Base-by-base conservation (phyloP, 2,113 vertebrate species). In the Cnemophilus loriae region DNA sequence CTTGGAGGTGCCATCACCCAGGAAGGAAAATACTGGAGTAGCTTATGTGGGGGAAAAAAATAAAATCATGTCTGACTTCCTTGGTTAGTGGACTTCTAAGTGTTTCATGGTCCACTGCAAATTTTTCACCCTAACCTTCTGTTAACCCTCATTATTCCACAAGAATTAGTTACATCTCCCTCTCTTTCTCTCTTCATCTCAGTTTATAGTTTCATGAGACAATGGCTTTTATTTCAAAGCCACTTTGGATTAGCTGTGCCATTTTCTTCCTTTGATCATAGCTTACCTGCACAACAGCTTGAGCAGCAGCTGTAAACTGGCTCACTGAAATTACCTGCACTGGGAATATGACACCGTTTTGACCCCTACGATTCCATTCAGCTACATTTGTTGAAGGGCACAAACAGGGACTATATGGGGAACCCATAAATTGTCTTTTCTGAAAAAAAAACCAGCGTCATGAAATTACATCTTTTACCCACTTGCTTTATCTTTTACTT, bases 401-500 rank as follows among this genome's bases (percentile, higher is more conserved):
- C 13, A 68, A 78, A 76, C 26, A 76, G 22, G 11, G 14, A 52
- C 61, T 73, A 76, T 16, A 79, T 16, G 5, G 11, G 50, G 27
- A 90, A 41, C 37, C 80, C 55, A 57, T 74, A 83, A 92, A 80
- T 22, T 74, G 35, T 65, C 65, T 37, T 80, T 88, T 27, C n/a
- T 88, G 35, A 37, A 92, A 91, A 87, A 16, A 20, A 59, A 23
- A 0, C 0, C 0, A 4, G 12, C 0, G 0, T 91, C 3, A 47
- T 96, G 87, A 95, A 96, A 97, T 93, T 91, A 83, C 84, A 85
- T 91, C 74, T 93, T 96, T 82, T 76, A 57, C 63, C 8, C 53
- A 15, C 26, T 46, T 60, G 20, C 5, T 76, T 93, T 92, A 73
- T 94, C 79, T 88, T 92, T 65, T 69, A 69, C 33, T 76, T 89